Evolutionary conservation across 2,113 vertebrate genomes (phyloP), one percentile per base, ranked within the genome.

Genomic region (Anoura caudifer): DNA sequence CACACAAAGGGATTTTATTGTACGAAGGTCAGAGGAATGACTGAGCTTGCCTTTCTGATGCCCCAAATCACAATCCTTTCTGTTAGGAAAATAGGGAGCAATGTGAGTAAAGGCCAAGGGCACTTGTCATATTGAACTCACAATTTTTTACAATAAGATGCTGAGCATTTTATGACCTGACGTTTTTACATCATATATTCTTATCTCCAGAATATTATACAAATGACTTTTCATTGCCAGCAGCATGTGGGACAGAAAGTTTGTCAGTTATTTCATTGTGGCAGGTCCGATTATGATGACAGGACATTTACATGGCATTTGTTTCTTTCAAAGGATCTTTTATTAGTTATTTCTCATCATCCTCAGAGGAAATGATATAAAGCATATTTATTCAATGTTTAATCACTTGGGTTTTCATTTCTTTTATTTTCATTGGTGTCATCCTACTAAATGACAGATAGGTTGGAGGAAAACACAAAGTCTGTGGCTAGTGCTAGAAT

Each of bases 251-350:
- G 24, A 85, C 8, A 82, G 33, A 77, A 79, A 87, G 41, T 6
- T 16, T 41, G 56, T 19, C 65, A 59, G 56, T 43, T 87, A 87
- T 38, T 80, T 85, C 65, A 69, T 4, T 33, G 28, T 43, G 36
- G 31, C 45, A 89, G 33, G 59, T 7, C n/a, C 28, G 26, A 88
- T 77, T 45, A 41, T 22, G n/a, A 47, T 16, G 22, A 77, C 1
- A 54, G 47, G 72, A 56, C 24, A 54, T 52, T 89, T 31, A 88
- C 5, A 79, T 1, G 56, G n/a, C 15, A 50, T 63, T 86, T 77
- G 41, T 28, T 89, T 93, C 52, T 90, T 95, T 85, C 36, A 77
- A 79, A 91, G 67, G 8, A 36, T 19, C 54, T 76, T 94, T 94
- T 81, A 50, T 90, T 79, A 65, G 89, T 36, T 67, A 59, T 45